Evolutionary conservation across 2,797 vertebrate genomes (phyloP).

Genomic region (Siniperca scherzeri): DNA sequence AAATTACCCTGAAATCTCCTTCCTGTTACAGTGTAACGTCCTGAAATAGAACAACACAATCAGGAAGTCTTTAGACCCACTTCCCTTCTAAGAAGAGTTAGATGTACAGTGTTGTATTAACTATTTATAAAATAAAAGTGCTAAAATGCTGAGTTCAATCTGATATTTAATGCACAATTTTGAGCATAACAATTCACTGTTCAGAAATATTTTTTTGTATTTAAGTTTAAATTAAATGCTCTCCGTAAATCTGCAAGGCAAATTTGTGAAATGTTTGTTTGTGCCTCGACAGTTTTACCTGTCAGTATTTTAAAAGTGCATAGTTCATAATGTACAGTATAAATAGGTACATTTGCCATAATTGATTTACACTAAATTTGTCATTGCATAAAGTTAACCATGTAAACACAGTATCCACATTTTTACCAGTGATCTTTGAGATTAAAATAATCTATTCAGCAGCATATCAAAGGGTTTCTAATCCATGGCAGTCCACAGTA

Average conservation of each 20-base stretch:
- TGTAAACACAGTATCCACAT: conserved; percentile 11
- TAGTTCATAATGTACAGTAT: conserved; percentile 10
- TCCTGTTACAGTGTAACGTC: conserved; percentile 17
- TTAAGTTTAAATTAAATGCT: conserved; percentile 21
- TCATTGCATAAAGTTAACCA: background rate
- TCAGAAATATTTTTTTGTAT: conserved; percentile 36
- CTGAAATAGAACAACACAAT: conserved; percentile 19
- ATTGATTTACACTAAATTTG: background rate
- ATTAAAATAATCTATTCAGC: background rate
- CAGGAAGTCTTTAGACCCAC: conserved; percentile 29
- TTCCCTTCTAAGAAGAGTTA: conserved; percentile 37
- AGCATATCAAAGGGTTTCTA: conserved; percentile 1
- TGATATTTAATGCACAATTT: conserved; percentile 3
- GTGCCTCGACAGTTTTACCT: conserved; percentile 27
- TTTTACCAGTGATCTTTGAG: background rate
- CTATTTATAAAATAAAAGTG: conserved; percentile 42
- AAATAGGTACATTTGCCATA: background rate
- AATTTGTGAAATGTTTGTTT: conserved; percentile 29
- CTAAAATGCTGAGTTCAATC: conserved; percentile 7
- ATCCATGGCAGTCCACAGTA: background rate
- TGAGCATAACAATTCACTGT: background rate
- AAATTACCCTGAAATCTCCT: background rate
- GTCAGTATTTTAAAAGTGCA: conserved; percentile 27
- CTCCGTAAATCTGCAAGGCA: conserved; percentile 22
- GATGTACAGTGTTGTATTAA: conserved; percentile 38